Conservation (phyloP, 2,888 invertebrate genomes). For the Tryphoninae sp. region DNA sequence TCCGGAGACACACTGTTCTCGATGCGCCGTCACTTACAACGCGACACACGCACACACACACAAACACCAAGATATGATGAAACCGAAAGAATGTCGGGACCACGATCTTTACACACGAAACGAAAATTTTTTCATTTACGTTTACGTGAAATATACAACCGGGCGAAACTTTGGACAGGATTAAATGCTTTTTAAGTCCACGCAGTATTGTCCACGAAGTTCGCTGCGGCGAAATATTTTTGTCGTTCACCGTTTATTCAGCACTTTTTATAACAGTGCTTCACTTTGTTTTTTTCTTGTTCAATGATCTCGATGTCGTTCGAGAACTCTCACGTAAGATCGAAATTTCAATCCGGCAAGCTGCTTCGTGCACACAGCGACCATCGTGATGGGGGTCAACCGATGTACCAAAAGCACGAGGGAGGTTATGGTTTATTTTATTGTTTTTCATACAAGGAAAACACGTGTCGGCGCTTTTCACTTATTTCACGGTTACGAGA, state of each 20-base stretch:
- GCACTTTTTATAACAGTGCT: background rate
- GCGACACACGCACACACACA: background rate
- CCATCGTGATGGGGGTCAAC: constrained; percentile 36
- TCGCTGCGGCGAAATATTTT: too few species aligned
- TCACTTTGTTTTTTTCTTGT: background rate
- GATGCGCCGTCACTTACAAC: too few species aligned
- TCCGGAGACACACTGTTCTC: too few species aligned
- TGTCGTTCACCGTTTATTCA: background rate
- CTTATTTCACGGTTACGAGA: background rate
- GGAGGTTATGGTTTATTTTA: background rate
- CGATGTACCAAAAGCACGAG: constrained; percentile 13
- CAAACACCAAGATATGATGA: background rate
- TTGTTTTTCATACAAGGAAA: constrained; percentile 13
- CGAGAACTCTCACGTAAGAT: constrained; percentile 49
- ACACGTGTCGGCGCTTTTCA: constrained; percentile 12
- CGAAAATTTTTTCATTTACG: too few species aligned
- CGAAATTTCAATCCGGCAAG: constrained; percentile 53
- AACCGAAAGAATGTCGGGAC: too few species aligned
- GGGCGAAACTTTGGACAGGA: too few species aligned
- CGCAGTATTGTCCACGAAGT: too few species aligned
- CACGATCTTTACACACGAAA: too few species aligned
- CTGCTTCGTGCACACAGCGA: constrained; percentile 37
- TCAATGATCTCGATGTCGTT: constrained; percentile 56
- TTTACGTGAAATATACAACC: too few species aligned
- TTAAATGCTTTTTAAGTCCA: too few species aligned